Evolutionary conservation across 2,797 vertebrate species (phyloP), one percentile per base, ranked within the genome.

Genomic region (Adelosebastes latens): DNA sequence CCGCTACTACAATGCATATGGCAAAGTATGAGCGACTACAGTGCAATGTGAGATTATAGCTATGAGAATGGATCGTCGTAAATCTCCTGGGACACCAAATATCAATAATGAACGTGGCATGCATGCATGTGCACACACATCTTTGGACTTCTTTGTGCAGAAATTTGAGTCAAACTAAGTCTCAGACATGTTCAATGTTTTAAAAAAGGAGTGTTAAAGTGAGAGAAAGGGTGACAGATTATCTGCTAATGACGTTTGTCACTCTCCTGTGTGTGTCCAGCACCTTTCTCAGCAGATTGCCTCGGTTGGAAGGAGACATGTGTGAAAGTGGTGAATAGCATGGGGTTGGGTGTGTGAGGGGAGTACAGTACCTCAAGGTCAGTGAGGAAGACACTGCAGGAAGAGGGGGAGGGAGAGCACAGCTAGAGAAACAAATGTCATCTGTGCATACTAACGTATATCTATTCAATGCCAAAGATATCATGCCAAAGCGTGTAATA

Each of bases 301-400:
- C 49, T 55, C n/a, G 8, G 49, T 56, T 76, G 61, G 2, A 60
- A 29, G 61, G 39, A 82, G 61, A 32, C 49, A 25, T 53, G 46
- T 67, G 63, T 64, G 61, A 39, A 72, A 22, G 55, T 49, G 61
- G 24, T 31, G 24, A 16, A 8, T 7, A 22, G 20, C 22, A 59
- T 52, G 60, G 27, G 10, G 24, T n/a, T 72, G 39, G 11, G 32
- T 63, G 59, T 55, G 32, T 53, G 27, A 22, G 11, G 25, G 6
- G 64, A 72, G 53, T n/a, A 31, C 32, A 60, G 29, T 55, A 27
- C 52, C 71, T 77, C 80, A 87, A 83, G 56, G 75, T 85, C 80
- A 53, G 58, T 42, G 49, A 25, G 61, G 60, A 66, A 36, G 71
- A 63, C 29, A 12, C 46, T 75, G 75, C 68, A 61, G 63, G 60